Base-by-base conservation (phyloP, 2,888 invertebrate genomes). In the Drosophila affinis region DNA sequence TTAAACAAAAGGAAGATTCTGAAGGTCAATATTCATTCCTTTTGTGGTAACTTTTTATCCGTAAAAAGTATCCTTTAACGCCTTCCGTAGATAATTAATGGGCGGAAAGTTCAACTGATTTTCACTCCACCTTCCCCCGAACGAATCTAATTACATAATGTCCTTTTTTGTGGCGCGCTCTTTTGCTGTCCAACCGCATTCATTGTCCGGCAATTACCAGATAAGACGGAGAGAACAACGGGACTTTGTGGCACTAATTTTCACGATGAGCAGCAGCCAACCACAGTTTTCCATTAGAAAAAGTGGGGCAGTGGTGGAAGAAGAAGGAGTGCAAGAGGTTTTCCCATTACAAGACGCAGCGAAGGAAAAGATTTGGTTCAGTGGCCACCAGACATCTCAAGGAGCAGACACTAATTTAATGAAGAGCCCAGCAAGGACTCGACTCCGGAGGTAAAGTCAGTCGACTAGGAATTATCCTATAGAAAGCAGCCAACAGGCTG, bases 121-220 rank as follows among this genome's bases (percentile, higher is more conserved):
- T 54, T 32, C 54, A 24, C 21, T 39, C 48, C 34, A 10, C 24
- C 21, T 44, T 44, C n/a, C 39, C 27, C 56, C 2, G 7, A 2
- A n/a, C 48, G 53, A 69, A 60, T 52, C 62, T 72, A 72, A 72
- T 72, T 72, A 72, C 72, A 49, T 72, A 72, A 72, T 54, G 71
- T 57, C 63, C 72, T 72, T 72, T 58, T 70, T 58, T 70, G 71
- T 44, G 63, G 63, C 27, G 46, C 24, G 51, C 32, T 57, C 24
- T n/a, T 21, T 21, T n/a, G 24, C 32, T n/a, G 24, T 62, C 44
- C 5, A 47, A 47, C 18, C 47, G 44, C 44, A 21, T 24, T 44
- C 70, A 62, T 71, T 63, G 72, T 72, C 49, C 72, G 44, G 72
- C 72, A 72, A 72, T 72, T 72, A 72, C 72, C 72, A 63, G 63